Conservation (phyloP, 2,113 vertebrate genomes). For the Equus przewalskii region DNA sequence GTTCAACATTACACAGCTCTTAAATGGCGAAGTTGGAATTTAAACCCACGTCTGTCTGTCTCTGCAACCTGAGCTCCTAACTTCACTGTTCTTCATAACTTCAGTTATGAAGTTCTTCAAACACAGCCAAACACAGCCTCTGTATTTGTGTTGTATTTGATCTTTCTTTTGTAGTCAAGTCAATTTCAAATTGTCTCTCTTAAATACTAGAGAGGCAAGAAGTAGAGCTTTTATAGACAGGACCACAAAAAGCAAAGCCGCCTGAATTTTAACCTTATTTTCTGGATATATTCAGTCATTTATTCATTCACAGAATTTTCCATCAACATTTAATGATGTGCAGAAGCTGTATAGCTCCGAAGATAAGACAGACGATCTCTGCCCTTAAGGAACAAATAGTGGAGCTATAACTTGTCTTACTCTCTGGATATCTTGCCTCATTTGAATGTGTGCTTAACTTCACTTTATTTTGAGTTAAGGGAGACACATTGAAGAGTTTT, state of each 20-base stretch:
- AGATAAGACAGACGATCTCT: background rate
- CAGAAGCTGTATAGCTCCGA: background rate
- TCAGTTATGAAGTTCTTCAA: background rate
- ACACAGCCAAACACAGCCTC: background rate
- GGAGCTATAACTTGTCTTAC: background rate
- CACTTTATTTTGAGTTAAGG: background rate
- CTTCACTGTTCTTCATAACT: background rate
- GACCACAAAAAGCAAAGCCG: background rate
- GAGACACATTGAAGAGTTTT: constrained; percentile 2
- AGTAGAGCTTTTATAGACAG: background rate
- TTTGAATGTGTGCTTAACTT: background rate
- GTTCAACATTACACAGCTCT: background rate
- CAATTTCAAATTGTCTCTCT: background rate
- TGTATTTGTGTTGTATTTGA: background rate
- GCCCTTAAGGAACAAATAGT: background rate
- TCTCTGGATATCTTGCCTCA: background rate
- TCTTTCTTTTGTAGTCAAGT: background rate
- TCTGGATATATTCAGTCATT: background rate
- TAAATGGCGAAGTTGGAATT: background rate
- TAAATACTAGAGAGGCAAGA: background rate
- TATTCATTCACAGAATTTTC: background rate
- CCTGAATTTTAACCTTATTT: background rate
- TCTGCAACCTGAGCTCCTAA: background rate
- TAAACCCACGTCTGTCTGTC: background rate
- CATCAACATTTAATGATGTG: background rate